Percentiles rank a stretch among this genome's conserved stretches.
Conservation (phyloP, 2,113 vertebrate species). For the Miniopterus natalensis region DNA sequence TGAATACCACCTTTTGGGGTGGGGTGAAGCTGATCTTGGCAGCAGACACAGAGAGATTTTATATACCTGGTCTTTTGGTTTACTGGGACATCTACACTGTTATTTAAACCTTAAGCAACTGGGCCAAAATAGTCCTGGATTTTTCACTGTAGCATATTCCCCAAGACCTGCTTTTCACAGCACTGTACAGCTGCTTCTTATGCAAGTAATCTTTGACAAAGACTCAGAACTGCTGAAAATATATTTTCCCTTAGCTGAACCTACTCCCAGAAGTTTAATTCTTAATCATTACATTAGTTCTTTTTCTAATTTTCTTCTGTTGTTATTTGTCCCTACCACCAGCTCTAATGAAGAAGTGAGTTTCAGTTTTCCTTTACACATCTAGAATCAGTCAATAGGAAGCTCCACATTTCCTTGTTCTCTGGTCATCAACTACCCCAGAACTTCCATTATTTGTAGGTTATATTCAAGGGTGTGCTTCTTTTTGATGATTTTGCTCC, state of each 20-base stretch:
- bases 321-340: not conserved
- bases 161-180: not conserved
- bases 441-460: not conserved
- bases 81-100: conserved; percentile 13
- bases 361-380: not conserved
- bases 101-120: not conserved
- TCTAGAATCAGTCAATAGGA: not conserved
- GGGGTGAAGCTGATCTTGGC: not conserved
- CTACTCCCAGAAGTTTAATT: not conserved
- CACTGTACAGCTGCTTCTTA: not conserved
- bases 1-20: not conserved
- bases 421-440: not conserved
- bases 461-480: not conserved
- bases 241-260: not conserved
- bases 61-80: not conserved
- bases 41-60: not conserved
- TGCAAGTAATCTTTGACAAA: not conserved
- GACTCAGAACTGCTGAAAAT: not conserved
- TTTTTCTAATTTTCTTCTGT: conserved; percentile 16
- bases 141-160: not conserved
- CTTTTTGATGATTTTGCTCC: not conserved
- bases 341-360: not conserved
- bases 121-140: not conserved
- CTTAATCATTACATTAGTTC: not conserved
- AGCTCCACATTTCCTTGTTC: not conserved